These are phyloP conservation scores for Drosophila rhopaloa DNA, from an alignment of 1,140 invertebrate species.

Conservation along the genomic window DNA sequence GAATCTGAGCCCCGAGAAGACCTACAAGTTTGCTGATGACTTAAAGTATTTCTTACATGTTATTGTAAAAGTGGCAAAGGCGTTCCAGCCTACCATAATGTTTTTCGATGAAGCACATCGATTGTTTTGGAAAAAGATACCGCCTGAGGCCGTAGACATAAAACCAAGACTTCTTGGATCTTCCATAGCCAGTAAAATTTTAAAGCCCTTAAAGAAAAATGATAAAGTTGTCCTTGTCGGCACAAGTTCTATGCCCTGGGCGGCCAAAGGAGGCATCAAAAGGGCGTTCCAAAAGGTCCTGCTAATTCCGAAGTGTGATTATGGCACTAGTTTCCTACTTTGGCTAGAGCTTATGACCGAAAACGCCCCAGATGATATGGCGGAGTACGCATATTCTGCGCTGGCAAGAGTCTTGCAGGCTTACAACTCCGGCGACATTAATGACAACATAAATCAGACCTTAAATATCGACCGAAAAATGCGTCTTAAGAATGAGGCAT, in stretches of 20 bases:
- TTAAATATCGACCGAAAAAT: conserved; percentile 64
- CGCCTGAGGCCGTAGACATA: conserved; percentile 42
- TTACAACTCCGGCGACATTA: conserved; percentile 88
- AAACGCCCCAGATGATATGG: conserved; percentile 85
- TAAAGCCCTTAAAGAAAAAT: conserved; percentile 87
- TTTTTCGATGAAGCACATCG: conserved; percentile 92
- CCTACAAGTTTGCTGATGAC: conserved; percentile 91
- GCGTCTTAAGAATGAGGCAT: conserved; percentile 43
- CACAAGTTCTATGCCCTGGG: conserved; percentile 87
- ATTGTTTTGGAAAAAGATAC: conserved; percentile 91
- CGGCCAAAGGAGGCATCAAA: conserved; percentile 73
- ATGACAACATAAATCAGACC: conserved; percentile 83
- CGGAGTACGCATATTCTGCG: conserved; percentile 88
- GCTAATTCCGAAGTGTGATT: conserved; percentile 87
- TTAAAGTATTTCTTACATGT: conserved; percentile 84
- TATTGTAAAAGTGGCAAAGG: conserved; percentile 85
- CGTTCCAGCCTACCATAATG: conserved; percentile 92
- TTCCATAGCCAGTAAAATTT: conserved; percentile 86
- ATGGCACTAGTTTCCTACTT: conserved; percentile 87
- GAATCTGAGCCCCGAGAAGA: conserved; percentile 91
- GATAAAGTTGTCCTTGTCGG: conserved; percentile 88
- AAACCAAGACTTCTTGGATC: conserved; percentile 87
- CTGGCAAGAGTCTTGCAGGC: conserved; percentile 88
- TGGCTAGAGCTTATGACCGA: conserved; percentile 87
- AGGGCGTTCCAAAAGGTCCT: conserved; percentile 85